Conservation (phyloP, 2,888 invertebrate genomes). For the Brenthis hecate region DNA sequence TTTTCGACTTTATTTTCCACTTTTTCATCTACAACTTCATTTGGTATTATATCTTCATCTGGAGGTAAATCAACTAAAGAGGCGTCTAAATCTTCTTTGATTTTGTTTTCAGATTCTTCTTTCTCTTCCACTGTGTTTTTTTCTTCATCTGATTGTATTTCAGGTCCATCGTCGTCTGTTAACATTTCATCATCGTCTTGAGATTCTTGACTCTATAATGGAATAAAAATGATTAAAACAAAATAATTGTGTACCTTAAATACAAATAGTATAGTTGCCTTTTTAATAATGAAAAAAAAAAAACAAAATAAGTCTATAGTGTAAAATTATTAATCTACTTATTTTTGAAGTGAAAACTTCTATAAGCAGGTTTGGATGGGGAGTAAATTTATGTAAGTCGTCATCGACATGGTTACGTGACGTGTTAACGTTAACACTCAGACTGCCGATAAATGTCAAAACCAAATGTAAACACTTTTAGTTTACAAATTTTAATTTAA, state of each 20-base stretch:
- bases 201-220: conserved; percentile 56
- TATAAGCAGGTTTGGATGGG: no score
- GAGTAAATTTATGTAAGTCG: no score
- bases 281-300: no score
- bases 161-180: conserved; percentile 60
- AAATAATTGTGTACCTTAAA: neutral
- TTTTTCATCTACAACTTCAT: conserved; percentile 48
- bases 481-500: no score
- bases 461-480: no score
- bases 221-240: neutral
- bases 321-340: neutral
- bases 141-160: conserved; percentile 65
- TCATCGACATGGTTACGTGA: no score
- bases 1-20: conserved; percentile 39
- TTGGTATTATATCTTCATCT: conserved; percentile 28
- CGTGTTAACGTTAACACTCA: no score
- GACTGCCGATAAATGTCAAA: no score
- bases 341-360: no score
- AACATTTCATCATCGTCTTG: conserved; percentile 65
- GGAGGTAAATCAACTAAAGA: conserved; percentile 4
- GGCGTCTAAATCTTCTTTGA: conserved; percentile 26
- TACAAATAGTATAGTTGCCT: neutral
- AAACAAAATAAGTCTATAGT: neutral
- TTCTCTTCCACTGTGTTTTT: conserved; percentile 44
- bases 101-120: conserved; percentile 25